Percentiles rank a stretch among this genome's conserved stretches.
Evolutionary conservation across 2,113 vertebrate species (phyloP).

Genomic region (Erythrolamprus reginae): DNA sequence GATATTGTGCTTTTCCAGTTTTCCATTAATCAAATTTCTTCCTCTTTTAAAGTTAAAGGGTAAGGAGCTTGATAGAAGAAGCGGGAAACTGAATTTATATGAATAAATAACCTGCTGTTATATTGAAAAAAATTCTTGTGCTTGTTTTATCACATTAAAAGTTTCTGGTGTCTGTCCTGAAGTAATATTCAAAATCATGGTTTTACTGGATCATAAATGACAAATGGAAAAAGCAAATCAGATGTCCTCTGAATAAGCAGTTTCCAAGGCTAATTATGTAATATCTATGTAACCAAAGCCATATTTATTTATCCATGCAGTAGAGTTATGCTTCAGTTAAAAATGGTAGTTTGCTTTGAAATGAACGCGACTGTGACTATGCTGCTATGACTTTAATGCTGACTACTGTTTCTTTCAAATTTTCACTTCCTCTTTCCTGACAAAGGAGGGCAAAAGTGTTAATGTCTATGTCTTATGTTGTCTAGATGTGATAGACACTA

Average conservation of each 20-base stretch:
- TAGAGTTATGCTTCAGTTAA: neutral
- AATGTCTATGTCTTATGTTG: neutral
- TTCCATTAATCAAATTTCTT: neutral
- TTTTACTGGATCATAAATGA: neutral
- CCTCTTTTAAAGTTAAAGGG: neutral
- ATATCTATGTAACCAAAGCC: neutral
- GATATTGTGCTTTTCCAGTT: neutral
- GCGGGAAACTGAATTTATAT: neutral
- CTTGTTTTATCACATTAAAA: neutral
- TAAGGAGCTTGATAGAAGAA: neutral
- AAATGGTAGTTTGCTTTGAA: neutral
- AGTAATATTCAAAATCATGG: neutral
- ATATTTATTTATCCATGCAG: neutral
- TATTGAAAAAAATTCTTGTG: neutral
- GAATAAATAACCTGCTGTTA: neutral
- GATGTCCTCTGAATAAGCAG: neutral
- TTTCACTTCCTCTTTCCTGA: slow-evolving; percentile 56
- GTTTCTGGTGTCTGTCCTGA: neutral
- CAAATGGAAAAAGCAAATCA: neutral
- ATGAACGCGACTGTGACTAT: neutral
- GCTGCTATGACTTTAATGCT: neutral
- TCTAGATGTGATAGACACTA: neutral
- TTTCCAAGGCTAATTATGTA: neutral
- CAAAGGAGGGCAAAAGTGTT: slow-evolving; percentile 7
- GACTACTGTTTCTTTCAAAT: neutral